phyloP scores from a whole-genome alignment of 2,888 invertebrate species.

The Drosophila stalkeri region DNA sequence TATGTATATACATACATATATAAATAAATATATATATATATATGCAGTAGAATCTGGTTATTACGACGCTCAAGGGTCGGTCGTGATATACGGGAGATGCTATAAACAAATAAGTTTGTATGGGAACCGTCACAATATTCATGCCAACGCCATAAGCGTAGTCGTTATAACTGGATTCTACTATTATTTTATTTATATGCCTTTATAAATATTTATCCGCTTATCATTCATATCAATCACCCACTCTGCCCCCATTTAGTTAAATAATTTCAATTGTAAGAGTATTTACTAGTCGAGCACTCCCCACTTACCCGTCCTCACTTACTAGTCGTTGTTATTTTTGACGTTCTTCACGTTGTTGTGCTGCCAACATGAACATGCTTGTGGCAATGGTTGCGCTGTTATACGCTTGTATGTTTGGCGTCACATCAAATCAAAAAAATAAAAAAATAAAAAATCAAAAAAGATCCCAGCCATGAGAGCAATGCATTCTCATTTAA shows the following conservation, averaged over 20 bases:
- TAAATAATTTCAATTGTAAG: neutral
- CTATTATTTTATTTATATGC: neutral
- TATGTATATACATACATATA: neutral
- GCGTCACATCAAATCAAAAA: slow-evolving; percentile 69
- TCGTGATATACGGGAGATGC: too few relatives aligned
- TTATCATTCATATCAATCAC: neutral
- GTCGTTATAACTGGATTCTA: too few relatives aligned
- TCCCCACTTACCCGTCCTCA: neutral
- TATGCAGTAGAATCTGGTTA: too few relatives aligned
- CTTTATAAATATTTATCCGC: too few relatives aligned
- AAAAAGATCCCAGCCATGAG: slow-evolving; percentile 58
- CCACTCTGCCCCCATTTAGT: neutral
- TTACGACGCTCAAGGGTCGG: too few relatives aligned
- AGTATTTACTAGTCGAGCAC: slow-evolving; percentile 5
- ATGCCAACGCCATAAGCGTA: too few relatives aligned
- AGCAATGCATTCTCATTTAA: slow-evolving; percentile 77
- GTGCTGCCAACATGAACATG: slow-evolving; percentile 36
- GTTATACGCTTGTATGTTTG: slow-evolving; percentile 16
- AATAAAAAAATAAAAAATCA: slow-evolving; percentile 69
- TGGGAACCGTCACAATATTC: too few relatives aligned
- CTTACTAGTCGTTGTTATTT: slow-evolving; percentile 7
- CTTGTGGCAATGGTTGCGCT: slow-evolving; percentile 22
- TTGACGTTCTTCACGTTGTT: slow-evolving; percentile 14
- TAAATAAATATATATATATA: neutral
- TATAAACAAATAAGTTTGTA: too few relatives aligned